A percentile compares a stretch with the other conserved stretches of the same genome.
Conservation (phyloP, 2,888 invertebrate species). For the Eretmocerus hayati region DNA sequence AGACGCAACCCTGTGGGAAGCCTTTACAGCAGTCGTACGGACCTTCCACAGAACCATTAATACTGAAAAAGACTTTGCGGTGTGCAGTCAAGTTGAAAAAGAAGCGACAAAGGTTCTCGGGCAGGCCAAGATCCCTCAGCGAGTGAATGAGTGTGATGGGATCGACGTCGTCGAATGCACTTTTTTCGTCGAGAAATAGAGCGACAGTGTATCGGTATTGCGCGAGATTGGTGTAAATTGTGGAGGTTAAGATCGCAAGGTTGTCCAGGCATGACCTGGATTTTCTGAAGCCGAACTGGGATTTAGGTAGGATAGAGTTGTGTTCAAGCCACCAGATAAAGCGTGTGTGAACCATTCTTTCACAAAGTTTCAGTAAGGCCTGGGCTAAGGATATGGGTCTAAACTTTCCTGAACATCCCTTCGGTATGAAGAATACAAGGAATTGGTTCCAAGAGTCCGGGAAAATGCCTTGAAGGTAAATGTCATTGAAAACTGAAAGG, state of each 20-base stretch:
- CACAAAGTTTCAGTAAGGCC: background rate
- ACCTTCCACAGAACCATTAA: background rate
- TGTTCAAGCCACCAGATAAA: background rate
- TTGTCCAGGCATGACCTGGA: background rate
- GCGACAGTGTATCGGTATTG: background rate
- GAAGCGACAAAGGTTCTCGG: background rate
- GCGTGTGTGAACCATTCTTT: background rate
- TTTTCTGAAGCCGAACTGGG: background rate
- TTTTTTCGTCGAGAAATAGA: background rate
- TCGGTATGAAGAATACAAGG: constrained; percentile 4
- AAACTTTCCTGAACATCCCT: background rate
- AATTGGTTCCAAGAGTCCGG: background rate
- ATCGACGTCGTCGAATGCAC: background rate
- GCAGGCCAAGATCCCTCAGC: background rate
- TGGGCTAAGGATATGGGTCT: background rate
- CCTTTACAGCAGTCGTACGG: background rate
- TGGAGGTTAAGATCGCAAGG: background rate
- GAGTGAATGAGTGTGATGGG: background rate
- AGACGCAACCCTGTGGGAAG: background rate
- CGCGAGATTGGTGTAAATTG: background rate
- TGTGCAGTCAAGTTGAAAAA: background rate
- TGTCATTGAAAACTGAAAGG: background rate
- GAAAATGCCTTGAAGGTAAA: background rate
- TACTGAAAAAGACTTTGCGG: background rate
- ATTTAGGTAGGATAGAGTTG: background rate